phyloP scores from a whole-genome alignment of 2,888 invertebrate genomes.

The Clostera curtula region DNA sequence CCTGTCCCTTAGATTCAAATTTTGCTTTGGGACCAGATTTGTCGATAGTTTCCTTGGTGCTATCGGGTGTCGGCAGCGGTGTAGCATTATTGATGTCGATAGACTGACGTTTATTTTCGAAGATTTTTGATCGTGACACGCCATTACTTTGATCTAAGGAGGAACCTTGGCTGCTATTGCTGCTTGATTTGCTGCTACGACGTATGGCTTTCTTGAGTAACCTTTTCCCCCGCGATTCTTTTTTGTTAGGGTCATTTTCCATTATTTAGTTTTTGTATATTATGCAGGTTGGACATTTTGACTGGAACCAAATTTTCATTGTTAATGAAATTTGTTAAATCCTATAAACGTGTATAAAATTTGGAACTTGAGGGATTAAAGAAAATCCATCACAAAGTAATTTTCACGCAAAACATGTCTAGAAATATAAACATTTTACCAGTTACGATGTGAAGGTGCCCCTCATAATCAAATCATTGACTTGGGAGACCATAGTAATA shows the following conservation, averaged over 20 bases:
- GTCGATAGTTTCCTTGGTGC: conserved; percentile 33
- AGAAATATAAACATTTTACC: conserved; percentile 35
- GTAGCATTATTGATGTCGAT: conserved; percentile 42
- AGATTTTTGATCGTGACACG: conserved; percentile 50
- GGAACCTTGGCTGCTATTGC: conserved; percentile 43
- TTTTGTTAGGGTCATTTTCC: conserved; percentile 70
- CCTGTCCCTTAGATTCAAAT: conserved; percentile 24
- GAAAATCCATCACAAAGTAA: too few species aligned
- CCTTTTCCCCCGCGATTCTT: conserved; percentile 66
- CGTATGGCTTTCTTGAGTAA: conserved; percentile 60
- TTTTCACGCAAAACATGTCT: conserved; percentile 1
- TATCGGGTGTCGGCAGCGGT: conserved; percentile 46
- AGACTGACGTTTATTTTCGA: conserved; percentile 42
- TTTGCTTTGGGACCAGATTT: conserved; percentile 22
- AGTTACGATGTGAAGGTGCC: conserved; percentile 40
- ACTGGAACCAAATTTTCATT: conserved; percentile 30
- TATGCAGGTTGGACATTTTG: conserved; percentile 50
- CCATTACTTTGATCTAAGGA: conserved; percentile 33
- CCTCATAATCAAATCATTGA: conserved; percentile 44
- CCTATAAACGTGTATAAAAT: too few species aligned
- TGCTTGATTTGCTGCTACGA: conserved; percentile 54
- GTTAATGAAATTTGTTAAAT: conserved; percentile 5
- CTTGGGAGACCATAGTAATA: conserved; percentile 32
- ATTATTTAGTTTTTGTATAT: conserved; percentile 48
- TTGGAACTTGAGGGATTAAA: too few species aligned